Evolutionary conservation across 2,888 invertebrate species (phyloP).

Genomic region (Cordylochernes scorpioides): DNA sequence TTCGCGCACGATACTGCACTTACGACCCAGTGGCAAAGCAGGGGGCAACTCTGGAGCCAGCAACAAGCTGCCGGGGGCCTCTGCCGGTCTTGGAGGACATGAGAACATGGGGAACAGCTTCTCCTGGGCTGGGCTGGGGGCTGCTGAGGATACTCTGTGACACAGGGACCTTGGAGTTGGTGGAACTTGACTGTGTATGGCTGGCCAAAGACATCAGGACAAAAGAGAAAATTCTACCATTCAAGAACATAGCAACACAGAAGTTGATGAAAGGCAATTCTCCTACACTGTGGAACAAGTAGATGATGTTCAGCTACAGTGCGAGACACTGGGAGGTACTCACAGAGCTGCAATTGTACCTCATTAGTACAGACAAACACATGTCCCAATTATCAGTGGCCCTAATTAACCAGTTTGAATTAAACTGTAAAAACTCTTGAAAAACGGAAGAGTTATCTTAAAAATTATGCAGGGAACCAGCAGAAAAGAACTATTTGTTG

Average conservation of each 20-base stretch:
- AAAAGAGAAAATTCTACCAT: neutral
- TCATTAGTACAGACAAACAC: too few relatives aligned
- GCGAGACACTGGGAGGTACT: too few relatives aligned
- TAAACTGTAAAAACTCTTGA: too few relatives aligned
- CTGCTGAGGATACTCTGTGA: constrained; percentile 10
- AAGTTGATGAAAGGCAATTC: too few relatives aligned
- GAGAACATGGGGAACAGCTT: constrained; percentile 9
- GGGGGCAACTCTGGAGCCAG: constrained; percentile 9
- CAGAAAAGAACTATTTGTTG: too few relatives aligned
- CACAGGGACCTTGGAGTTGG: neutral
- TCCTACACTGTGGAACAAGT: too few relatives aligned
- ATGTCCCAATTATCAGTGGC: too few relatives aligned
- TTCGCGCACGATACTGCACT: constrained; percentile 16
- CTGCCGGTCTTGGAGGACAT: constrained; percentile 8
- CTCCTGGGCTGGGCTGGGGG: constrained; percentile 12
- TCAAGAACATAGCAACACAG: neutral
- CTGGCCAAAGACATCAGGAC: neutral
- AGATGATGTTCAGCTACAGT: too few relatives aligned
- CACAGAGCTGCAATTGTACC: too few relatives aligned
- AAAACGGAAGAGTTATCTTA: too few relatives aligned
- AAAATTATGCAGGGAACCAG: too few relatives aligned
- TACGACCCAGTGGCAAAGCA: constrained; percentile 12
- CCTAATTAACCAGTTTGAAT: too few relatives aligned
- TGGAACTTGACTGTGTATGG: neutral
- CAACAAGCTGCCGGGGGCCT: constrained; percentile 1